Conservation (phyloP, 2,888 invertebrate species). For the Pandemis heparana region DNA sequence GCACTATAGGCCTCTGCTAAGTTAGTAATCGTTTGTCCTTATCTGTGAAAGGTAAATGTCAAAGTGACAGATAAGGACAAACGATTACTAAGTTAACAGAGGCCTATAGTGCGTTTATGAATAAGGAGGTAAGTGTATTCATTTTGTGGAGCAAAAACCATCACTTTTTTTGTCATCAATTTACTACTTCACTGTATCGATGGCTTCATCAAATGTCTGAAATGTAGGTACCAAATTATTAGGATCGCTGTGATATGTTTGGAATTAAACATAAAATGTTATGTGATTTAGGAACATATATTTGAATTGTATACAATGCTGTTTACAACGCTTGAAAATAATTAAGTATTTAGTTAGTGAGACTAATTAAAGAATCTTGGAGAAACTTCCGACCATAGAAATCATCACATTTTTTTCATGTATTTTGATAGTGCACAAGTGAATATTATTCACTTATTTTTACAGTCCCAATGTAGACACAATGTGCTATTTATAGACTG, state of each 20-base stretch:
- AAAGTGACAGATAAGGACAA: too few species aligned
- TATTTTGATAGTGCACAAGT: neutral
- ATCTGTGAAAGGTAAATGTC: too few species aligned
- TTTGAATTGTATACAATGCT: slow-evolving; percentile 43
- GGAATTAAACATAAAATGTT: slow-evolving; percentile 52
- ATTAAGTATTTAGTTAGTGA: slow-evolving; percentile 44
- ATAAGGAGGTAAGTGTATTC: neutral
- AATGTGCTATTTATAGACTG: neutral
- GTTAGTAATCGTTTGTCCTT: too few species aligned
- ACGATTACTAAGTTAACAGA: too few species aligned
- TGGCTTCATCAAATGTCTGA: slow-evolving; percentile 16
- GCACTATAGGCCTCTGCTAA: too few species aligned
- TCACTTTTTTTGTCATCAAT: neutral
- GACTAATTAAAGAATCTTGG: slow-evolving; percentile 10
- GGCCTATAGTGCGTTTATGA: too few species aligned
- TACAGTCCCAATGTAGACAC: neutral
- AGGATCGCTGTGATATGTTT: slow-evolving; percentile 68
- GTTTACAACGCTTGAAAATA: slow-evolving; percentile 41
- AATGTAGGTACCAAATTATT: slow-evolving; percentile 43
- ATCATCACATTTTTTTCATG: slow-evolving; percentile 24
- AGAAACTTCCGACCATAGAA: slow-evolving; percentile 11
- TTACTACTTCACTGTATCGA: neutral
- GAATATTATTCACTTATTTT: neutral
- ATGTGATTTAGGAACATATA: slow-evolving; percentile 38
- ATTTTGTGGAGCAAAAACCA: neutral